Conservation (phyloP, 2,113 vertebrate species). For the Nematolebias whitei region DNA sequence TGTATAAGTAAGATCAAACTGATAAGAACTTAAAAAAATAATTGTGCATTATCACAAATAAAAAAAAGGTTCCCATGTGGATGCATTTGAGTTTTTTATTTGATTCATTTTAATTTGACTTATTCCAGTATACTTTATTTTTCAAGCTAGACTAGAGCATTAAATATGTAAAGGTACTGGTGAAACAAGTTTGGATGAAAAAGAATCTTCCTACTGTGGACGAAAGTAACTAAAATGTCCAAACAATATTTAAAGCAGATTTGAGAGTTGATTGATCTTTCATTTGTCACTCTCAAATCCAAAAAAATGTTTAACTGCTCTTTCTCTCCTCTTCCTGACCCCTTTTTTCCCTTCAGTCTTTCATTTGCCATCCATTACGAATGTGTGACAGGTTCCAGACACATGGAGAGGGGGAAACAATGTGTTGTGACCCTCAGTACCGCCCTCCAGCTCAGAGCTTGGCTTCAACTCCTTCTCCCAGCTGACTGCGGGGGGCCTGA, state of each 20-base stretch:
- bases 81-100: too few species aligned
- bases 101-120: too few species aligned
- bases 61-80: too few species aligned
- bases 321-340: conserved; percentile 38
- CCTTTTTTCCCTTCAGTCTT: conserved; percentile 51
- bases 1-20: too few species aligned
- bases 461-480: conserved; percentile 80
- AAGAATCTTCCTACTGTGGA: too few species aligned
- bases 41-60: too few species aligned
- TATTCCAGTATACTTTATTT: neutral
- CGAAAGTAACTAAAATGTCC: conserved; percentile 6
- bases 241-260: conserved; percentile 31
- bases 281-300: conserved; percentile 66
- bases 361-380: conserved; percentile 77
- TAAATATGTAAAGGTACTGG: too few species aligned
- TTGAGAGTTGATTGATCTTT: conserved; percentile 65
- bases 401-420: conserved; percentile 74
- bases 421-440: conserved; percentile 83
- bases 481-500: conserved; percentile 77
- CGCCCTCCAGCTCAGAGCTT: conserved; percentile 77
- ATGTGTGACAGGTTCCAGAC: conserved; percentile 73
- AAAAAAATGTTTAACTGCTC: conserved; percentile 60
- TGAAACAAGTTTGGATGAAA: too few species aligned
- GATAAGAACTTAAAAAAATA: too few species aligned
- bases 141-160: too few species aligned